These are phyloP conservation scores for Trypoxylus dichotomus DNA, from an alignment of 1,140 invertebrate genomes.

Conservation along the genomic window DNA sequence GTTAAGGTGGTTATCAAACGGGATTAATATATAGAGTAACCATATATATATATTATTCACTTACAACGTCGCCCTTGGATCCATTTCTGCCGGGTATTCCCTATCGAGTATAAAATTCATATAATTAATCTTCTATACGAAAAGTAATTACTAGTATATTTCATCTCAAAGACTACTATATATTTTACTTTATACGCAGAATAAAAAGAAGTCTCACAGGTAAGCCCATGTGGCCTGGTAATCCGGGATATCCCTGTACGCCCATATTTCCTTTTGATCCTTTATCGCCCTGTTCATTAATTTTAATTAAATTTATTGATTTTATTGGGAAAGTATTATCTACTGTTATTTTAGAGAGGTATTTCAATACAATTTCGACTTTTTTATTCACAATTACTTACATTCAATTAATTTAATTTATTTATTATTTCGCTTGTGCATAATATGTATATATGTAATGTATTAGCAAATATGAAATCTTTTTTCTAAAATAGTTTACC, in stretches of 20 bases:
- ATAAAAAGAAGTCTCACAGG: conserved; percentile 49
- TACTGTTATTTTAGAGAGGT: background rate
- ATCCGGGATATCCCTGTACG: conserved; percentile 53
- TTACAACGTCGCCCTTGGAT: conserved; percentile 47
- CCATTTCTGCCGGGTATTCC: conserved; percentile 55
- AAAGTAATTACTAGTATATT: conserved; percentile 17
- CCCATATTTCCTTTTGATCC: conserved; percentile 52
- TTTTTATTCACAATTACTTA: too few relatives aligned
- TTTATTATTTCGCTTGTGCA: too few relatives aligned
- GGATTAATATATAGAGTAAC: background rate
- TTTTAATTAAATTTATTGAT: conserved; percentile 26
- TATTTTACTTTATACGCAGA: conserved; percentile 24
- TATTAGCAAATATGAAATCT: too few relatives aligned
- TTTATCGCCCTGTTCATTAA: conserved; percentile 48
- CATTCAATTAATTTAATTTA: too few relatives aligned
- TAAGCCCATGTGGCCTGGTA: conserved; percentile 54
- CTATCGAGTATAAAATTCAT: conserved; percentile 45
- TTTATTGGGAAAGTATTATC: conserved; percentile 7
- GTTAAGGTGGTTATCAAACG: background rate
- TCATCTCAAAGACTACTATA: conserved; percentile 6
- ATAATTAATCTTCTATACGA: conserved; percentile 9
- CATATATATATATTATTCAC: conserved; percentile 16
- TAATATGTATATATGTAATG: too few relatives aligned
- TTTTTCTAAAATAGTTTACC: conserved; percentile 56
- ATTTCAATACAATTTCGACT: too few relatives aligned